A percentile compares a stretch with the other conserved stretches of the same genome.
These are phyloP conservation scores for Adineta ricciae DNA, from an alignment of 2,888 invertebrate genomes.

Conservation along the genomic window DNA sequence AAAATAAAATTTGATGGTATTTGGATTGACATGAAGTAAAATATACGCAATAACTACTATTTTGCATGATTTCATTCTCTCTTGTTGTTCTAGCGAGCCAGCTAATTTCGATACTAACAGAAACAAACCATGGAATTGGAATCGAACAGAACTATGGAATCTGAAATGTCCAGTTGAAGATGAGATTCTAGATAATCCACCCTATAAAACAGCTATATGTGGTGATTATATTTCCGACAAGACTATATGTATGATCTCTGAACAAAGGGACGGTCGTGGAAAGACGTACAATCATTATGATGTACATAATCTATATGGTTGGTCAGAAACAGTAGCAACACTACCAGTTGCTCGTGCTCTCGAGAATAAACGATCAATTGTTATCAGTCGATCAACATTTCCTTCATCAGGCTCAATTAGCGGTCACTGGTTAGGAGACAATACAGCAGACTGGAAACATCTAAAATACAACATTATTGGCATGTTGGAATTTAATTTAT, in stretches of 20 bases:
- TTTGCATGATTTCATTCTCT: too few species aligned
- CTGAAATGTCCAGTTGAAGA: slow-evolving; percentile 42
- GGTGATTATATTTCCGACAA: slow-evolving; percentile 20
- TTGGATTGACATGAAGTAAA: slow-evolving; percentile 37
- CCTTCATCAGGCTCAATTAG: slow-evolving; percentile 45
- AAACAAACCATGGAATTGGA: slow-evolving; percentile 28
- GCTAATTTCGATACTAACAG: slow-evolving; percentile 39
- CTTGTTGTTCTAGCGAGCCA: slow-evolving; percentile 50
- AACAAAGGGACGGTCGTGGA: slow-evolving; percentile 25
- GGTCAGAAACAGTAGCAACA: slow-evolving; percentile 65
- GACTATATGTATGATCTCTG: slow-evolving; percentile 30
- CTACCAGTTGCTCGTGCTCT: slow-evolving; percentile 49
- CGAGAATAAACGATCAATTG: slow-evolving; percentile 47
- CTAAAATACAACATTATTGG: slow-evolving; percentile 36
- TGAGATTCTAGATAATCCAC: slow-evolving; percentile 39
- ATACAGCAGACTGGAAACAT: slow-evolving; percentile 60
- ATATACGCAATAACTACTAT: too few species aligned
- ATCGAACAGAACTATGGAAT: slow-evolving; percentile 41
- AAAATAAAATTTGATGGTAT: slow-evolving; percentile 37
- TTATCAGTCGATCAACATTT: slow-evolving; percentile 46
- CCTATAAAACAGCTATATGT: slow-evolving; percentile 39
- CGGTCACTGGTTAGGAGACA: slow-evolving; percentile 74
- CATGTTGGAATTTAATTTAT: slow-evolving; percentile 44
- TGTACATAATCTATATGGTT: slow-evolving; percentile 68
- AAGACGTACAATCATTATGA: slow-evolving; percentile 58